Base-by-base conservation (phyloP, 2,888 invertebrate genomes). In the Dyspetes luteomarginatus region DNA sequence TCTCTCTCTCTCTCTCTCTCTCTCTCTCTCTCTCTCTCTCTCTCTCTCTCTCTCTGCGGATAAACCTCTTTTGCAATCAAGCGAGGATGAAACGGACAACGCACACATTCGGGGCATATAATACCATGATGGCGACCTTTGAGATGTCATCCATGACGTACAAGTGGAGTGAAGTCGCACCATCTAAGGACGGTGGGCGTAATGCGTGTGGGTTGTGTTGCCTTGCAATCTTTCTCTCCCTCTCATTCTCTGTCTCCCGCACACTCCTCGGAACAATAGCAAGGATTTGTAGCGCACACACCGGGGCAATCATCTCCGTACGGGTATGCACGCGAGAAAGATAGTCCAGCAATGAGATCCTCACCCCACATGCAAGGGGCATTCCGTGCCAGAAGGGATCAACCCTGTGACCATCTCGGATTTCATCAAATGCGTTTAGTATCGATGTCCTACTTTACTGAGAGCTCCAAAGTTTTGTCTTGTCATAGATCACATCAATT, bases 141-240 rank as follows among this genome's bases (percentile, higher is more conserved):
- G 69, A 84, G 82, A 81, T 82, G 84, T 84, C 83, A 83, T 83
- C 83, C 80, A 76, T 82, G 83, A 83, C 83, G 78, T 83, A 83
- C 83, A 83, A 83, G 81, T 81, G 81, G 81, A 81, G 81, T 81
- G 81, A 81, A 82, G 82, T 84, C 82, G 74, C 77, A 73, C 84
- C 81, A 79, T 81, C 75, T 81, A 78, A 52, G 81, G 77, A 64
- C 71, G 50, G 82, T 84, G 84, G 82, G 82, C 82, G 84, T 82
- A 73, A 73, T 73, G 52, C 77, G 79, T 79, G 82, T 84, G 81
- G 81, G 82, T 72, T 80, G 80, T 50, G 56, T 65, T 69, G 62
- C 65, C 22, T 71, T 58, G 36, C 36, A 36, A 36, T 36, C 65
- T 67, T 41, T 56, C 67, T 64, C 52, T 52, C 52, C 50, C 36